Evolutionary conservation across 2,888 invertebrate genomes (phyloP), one percentile per base, ranked within the genome.

Genomic region (Campopleginae sp.): DNA sequence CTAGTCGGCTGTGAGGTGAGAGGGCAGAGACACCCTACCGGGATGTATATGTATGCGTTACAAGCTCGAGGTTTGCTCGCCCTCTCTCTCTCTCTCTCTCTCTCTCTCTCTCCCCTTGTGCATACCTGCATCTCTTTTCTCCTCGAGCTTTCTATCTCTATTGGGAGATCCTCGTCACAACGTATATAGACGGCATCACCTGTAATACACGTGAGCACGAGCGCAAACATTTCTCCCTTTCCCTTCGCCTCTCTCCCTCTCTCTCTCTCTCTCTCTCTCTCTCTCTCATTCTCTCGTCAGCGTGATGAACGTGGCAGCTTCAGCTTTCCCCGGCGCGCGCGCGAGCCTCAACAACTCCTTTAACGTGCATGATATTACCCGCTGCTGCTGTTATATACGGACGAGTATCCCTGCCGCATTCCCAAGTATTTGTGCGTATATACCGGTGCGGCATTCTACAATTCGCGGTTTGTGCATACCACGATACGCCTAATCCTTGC

Each of bases 1-100:
- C 92, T 92, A 92, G 91, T 92, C 92, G 91, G 90, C 90, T 92
- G 92, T 92, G 90, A 92, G 90, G 89, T 89, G 91, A 90, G 90
- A 91, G 90, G 89, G 90, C 90, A 90, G 89, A 90, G 88, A 88
- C 89, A 87, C 80, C 86, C 82, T 76, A 58, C 46, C 78, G 33
- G n/a, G n/a, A 31, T 66, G 19, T 27, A 19, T 66, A 33, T 66
- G 19, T 31, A 23, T 74, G 71, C 65, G 48, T 66, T 65, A n/a
- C n/a, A 71, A 7, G 19, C 61, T 71, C 75, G 33, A 51, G 48
- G 48, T 85, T 48, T 75, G 61, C 77, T 74, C 23, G 66, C 80
- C 65, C 54, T 76, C 70, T 46, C 74, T 61, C 61, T 54, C 72
- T 38, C 74, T n/a, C 81, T 63, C 42, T 82, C 65, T 84, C 77